Evolutionary conservation across 2,888 invertebrate species (phyloP), one percentile per base, ranked within the genome.

Genomic region (Mythimna pallens): DNA sequence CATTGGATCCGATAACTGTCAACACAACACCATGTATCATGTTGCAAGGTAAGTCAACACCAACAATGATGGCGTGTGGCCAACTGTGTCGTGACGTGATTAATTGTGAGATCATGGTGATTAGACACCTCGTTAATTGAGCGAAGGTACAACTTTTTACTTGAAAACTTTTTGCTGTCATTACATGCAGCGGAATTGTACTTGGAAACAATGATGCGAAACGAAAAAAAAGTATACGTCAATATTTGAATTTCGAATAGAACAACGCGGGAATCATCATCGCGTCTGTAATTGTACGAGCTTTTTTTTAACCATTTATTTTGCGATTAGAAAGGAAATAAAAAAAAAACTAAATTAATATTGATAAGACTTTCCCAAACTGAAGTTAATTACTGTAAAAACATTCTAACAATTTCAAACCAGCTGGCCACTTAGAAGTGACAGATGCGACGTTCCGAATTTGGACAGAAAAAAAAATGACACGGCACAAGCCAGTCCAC

Each of bases 1-100:
- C 82, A 78, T 71, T 66, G 25, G 73, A 82, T 75, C 73, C 63
- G 84, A 79, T 80, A 78, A 76, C 73, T 68, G 74, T 71, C 65
- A 74, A 76, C 66, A 66, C 64, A 79, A 79, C 86, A 85, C 80
- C 84, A 82, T 79, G 84, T 85, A 82, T 85, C 76, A 78, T 76
- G 73, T 84, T 79, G 82, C 79, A 75, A 76, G 80, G 83, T 83
- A 84, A 80, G 67, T 66, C 50, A 80, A 86, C 77, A 85, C 84
- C 82, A 73, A 90, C 88, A 90, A 89, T 89, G 82, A 84, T 90
- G 89, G 90, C 91, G 87, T 75, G 87, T 81, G 65, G 85, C 90
- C 90, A 90, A 90, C 84, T 88, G 87, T 90, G 89, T 84, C 89
- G 82, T 81, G 76, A 73, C 79, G 81, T 80, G 76, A 81, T 73